Conservation (phyloP, 2,113 vertebrate species). For the Clarias magur region DNA sequence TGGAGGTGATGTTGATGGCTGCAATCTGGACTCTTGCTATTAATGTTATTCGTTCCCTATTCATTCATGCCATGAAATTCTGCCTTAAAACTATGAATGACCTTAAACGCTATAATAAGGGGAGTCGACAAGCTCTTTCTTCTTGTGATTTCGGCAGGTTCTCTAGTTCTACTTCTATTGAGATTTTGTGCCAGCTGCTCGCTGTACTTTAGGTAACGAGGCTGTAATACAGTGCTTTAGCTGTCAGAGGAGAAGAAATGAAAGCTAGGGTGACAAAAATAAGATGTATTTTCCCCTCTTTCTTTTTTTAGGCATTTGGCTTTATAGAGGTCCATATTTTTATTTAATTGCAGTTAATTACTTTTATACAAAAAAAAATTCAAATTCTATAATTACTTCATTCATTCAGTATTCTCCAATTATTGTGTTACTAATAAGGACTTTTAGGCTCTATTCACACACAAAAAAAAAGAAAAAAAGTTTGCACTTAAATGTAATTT, state of each 20-base stretch:
- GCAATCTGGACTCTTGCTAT: neutral
- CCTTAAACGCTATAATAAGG: neutral
- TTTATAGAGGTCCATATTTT: neutral
- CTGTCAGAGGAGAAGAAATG: slow-evolving; percentile 64
- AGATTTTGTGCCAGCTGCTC: slow-evolving; percentile 50
- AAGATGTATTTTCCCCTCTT: slow-evolving; percentile 23
- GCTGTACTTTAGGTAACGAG: slow-evolving; percentile 40
- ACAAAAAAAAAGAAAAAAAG: neutral
- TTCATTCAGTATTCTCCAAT: neutral
- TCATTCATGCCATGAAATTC: neutral
- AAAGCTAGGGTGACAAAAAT: slow-evolving; percentile 62
- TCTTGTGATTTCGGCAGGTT: neutral
- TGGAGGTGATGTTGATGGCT: neutral
- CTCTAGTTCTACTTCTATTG: slow-evolving; percentile 47
- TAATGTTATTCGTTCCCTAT: neutral
- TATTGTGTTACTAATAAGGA: neutral
- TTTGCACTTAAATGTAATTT: neutral
- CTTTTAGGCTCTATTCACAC: neutral
- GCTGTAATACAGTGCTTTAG: slow-evolving; percentile 59
- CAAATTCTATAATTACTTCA: neutral
- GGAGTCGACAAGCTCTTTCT: neutral
- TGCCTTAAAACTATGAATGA: neutral
- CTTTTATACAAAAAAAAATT: neutral
- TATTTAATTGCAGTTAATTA: neutral
- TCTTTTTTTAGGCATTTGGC: neutral